Evolutionary conservation across 2,113 vertebrate genomes (phyloP), one percentile per base, ranked within the genome.

Genomic region (Murina feae): DNA sequence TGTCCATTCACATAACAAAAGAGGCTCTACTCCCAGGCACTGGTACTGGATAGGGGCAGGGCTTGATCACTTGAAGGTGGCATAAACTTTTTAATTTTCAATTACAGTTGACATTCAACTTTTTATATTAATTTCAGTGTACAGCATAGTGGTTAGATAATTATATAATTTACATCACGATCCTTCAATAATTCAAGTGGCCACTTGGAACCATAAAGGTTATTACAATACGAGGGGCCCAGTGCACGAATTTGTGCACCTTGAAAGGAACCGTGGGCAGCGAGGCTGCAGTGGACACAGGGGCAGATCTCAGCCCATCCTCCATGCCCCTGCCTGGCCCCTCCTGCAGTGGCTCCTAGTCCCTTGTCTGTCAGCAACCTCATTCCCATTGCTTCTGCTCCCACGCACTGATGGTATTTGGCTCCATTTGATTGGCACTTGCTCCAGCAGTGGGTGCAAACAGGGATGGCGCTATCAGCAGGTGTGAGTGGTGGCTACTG

Each of bases 321-420:
- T 58, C 55, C 23, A 25, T 1, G 1, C 55, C 23, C 53, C 55
- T 9, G 25, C 55, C 55, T 25, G 23, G 23, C 55, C 23, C 21
- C 55, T 58, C 9, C 55, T 23, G 10, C 23, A 9, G 25, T 58
- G 55, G 23, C 9, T 4, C 55, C 9, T 0, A 8, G 23, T 25
- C 4, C 9, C 55, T 23, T 25, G 9, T 58, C 55, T 25, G 23
- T 23, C 21, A 58, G 4, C 55, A 58, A 3, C 4, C 55, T 4
- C 0, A 1, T 4, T 58, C 55, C 23, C 4, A 1, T 9, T 0
- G 1, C 55, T 4, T 1, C 23, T 10, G 23, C 23, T 58, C 55
- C 2, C 55, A 58, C 25, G 23, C 0, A 3, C 55, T 58, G 10
- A 58, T 9, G 10, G 21, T 23, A 10, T 23, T 23, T 0, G 3